Evolutionary conservation across 2,797 vertebrate genomes (phyloP), one percentile per base, ranked within the genome.

Genomic region (Halcyon chelicuti): DNA sequence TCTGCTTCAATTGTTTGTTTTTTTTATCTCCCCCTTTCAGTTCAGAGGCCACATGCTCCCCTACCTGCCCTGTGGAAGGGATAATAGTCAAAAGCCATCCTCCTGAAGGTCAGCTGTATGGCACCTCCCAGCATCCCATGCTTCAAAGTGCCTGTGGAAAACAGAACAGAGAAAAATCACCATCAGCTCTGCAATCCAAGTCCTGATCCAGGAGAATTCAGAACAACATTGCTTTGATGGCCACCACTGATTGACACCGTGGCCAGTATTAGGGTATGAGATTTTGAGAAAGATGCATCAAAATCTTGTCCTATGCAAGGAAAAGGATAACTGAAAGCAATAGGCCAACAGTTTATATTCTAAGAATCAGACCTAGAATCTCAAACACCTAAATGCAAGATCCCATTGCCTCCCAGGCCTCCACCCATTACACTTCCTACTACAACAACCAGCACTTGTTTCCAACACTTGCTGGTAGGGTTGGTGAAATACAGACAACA

Each of bases 71-170:
- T 98, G 97, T 99, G 99, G 97, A 99, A 98, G 19, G 99, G 99
- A 83, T 99, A 99, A 97, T 99, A 99, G 97, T 99, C 99, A 88
- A 99, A 99, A 16, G 98, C 99, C 97, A 99, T 98, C 91, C 98
- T 99, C 96, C 98, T 98, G 94, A 99, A 99, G 35, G 99, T 99
- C 92, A 99, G 98, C 97, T 99, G 99, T 97, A 99, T 99, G 88
- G 99, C 99, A 65, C 99, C 99, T n/a, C 99, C 99, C 58, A 98
- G 97, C 77, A 99, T 98, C 57, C 98, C 98, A 18, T 98, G 98
- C 74, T 98, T 91, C 98, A 98, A 83, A 82, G 97, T 96, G 49
- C 98, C 99, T 99, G 71, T 22, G 33, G n/a, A 33, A 90, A 82
- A 96, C 46, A 82, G 84, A 86, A 88, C 83, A 65, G 47, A 71